These are phyloP conservation scores for Vipera latastei DNA, from an alignment of 2,797 vertebrate genomes.

Conservation along the genomic window DNA sequence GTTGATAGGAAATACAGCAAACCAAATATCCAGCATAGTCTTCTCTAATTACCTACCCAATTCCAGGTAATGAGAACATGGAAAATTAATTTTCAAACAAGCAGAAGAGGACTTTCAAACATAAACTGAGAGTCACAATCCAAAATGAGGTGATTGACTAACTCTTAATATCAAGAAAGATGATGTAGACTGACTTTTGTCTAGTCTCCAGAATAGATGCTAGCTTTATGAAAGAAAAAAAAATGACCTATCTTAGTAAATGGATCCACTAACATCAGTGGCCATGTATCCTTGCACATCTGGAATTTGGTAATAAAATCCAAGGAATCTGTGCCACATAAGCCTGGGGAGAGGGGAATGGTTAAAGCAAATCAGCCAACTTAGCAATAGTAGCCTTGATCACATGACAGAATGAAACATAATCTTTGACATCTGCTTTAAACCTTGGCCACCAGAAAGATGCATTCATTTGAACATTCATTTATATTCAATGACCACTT, in stretches of 20 bases:
- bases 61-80: neutral
- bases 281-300: neutral
- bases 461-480: neutral
- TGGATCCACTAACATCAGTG: neutral
- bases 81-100: neutral
- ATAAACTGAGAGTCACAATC: neutral
- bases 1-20: neutral
- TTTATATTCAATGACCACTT: neutral
- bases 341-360: neutral
- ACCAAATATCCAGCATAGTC: neutral
- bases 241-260: neutral
- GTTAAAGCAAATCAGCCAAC: neutral
- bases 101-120: neutral
- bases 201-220: neutral
- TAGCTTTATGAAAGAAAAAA: neutral
- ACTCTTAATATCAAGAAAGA: neutral
- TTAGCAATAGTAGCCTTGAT: neutral
- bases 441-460: neutral
- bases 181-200: neutral
- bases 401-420: neutral
- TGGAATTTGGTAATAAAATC: neutral
- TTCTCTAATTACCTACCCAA: neutral
- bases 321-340: neutral
- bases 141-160: neutral
- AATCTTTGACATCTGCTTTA: neutral